Evolutionary conservation across 2,797 vertebrate genomes (phyloP), one percentile per base, ranked within the genome.

Genomic region (Nyctalus aviator): DNA sequence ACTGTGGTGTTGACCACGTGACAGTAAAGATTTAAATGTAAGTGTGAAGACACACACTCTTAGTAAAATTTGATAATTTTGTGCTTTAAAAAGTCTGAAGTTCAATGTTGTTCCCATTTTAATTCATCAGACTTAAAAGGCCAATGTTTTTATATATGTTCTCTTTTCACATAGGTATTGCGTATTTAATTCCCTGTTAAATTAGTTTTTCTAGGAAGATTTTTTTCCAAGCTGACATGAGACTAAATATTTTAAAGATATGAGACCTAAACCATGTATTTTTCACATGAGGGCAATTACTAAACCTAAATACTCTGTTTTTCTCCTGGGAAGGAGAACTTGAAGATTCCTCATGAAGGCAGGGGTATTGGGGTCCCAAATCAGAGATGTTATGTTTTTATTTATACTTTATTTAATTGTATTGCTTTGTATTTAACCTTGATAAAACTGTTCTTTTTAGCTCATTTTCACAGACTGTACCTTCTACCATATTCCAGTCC

Each of bases 21-120:
- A 92, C 64, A 88, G 82, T 79, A 77, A 92, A 73, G 86, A 92
- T 92, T 95, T 92, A 90, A 94, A 62, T 1, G 17, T 8, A 4
- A 81, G 25, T 41, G 32, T 68, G 90, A 88, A 91, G 11, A 79
- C 21, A 59, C n/a, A 35, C 20, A 71, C 17, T 27, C 15, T 25
- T 82, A 59, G 59, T 37, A 83, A 92, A 84, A 86, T 91, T 89
- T 73, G 37, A 72, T 73, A 73, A 17, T 76, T 82, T 93, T 73
- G 14, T 64, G 50, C 69, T 90, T 87, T 48, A 81, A 75, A 92
- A 81, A 93, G 7, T 3, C 6, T 62, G 5, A 71, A 92, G 11
- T 84, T 84, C 88, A 50, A 66, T 86, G 27, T 57, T 83, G 13
- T 78, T 90, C 25, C 15, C 30, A 50, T 88, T 83, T 90, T 46